phyloP scores from a whole-genome alignment of 2,113 vertebrate genomes.

The Alethe castanea region DNA sequence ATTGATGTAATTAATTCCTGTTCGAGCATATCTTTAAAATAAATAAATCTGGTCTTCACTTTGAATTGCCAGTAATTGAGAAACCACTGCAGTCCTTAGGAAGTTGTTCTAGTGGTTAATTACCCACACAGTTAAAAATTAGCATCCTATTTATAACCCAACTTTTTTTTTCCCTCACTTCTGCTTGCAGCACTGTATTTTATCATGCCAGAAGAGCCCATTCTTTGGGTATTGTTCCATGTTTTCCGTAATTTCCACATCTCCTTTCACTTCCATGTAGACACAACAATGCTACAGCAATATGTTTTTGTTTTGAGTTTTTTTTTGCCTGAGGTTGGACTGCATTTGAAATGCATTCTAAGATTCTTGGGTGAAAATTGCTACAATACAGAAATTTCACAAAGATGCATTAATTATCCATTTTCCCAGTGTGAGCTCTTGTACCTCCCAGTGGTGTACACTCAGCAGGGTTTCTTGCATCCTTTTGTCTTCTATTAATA shows the following conservation, averaged over 20 bases:
- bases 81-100: constrained; percentile 45
- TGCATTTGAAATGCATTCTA: not conserved
- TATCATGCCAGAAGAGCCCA: not conserved
- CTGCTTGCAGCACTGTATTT: constrained; percentile 1
- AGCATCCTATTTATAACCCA: constrained; percentile 49
- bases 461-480: not conserved
- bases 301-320: not conserved
- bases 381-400: not conserved
- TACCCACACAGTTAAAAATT: constrained; percentile 53
- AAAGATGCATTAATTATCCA: not conserved
- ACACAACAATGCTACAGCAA: not conserved
- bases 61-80: constrained; percentile 54
- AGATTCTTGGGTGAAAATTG: not conserved
- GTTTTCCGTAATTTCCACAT: not conserved
- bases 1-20: constrained; percentile 39
- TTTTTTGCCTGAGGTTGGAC: not conserved
- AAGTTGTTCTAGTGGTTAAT: constrained; percentile 63
- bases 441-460: not conserved
- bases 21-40: constrained; percentile 44
- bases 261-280: not conserved
- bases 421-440: not conserved
- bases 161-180: not conserved
- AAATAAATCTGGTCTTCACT: constrained; percentile 59
- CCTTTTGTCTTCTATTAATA: not conserved
- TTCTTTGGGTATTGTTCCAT: not conserved